Evolutionary conservation across 1,140 invertebrate genomes (phyloP).

Genomic region (Pseudomyrmex concolor): DNA sequence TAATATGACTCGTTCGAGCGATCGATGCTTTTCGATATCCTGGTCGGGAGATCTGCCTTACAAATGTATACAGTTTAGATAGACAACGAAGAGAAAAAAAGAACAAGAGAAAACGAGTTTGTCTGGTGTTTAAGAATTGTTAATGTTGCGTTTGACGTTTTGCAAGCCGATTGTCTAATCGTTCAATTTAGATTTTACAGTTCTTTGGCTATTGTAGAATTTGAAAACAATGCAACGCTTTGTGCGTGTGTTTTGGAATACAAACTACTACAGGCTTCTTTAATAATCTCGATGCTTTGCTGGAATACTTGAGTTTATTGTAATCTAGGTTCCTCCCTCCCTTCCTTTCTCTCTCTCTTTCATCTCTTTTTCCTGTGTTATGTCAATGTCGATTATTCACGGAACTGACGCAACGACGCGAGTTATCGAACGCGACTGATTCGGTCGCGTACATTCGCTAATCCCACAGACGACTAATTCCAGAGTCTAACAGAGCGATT

Average conservation of each 20-base stretch:
- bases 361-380: not conserved
- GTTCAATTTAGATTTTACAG: not conserved
- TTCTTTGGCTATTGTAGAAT: too few relatives aligned
- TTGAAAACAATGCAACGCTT: too few relatives aligned
- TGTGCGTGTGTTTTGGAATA: too few relatives aligned
- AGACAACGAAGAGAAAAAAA: too few relatives aligned
- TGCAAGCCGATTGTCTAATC: not conserved
- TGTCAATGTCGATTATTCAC: conserved; percentile 22
- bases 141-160: not conserved
- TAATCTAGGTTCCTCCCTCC: too few relatives aligned
- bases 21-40: not conserved
- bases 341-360: too few relatives aligned
- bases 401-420: not conserved
- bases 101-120: too few relatives aligned
- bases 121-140: not conserved
- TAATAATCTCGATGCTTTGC: too few relatives aligned
- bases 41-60: too few relatives aligned
- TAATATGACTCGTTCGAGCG: not conserved
- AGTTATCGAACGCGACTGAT: conserved; percentile 11
- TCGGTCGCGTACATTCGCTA: not conserved
- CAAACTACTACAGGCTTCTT: too few relatives aligned
- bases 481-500: conserved; percentile 17
- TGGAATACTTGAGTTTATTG: too few relatives aligned
- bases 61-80: too few relatives aligned
- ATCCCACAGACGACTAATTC: conserved; percentile 19